Conservation (phyloP, 2,888 invertebrate species). For the Pachymerium ferrugineum region DNA sequence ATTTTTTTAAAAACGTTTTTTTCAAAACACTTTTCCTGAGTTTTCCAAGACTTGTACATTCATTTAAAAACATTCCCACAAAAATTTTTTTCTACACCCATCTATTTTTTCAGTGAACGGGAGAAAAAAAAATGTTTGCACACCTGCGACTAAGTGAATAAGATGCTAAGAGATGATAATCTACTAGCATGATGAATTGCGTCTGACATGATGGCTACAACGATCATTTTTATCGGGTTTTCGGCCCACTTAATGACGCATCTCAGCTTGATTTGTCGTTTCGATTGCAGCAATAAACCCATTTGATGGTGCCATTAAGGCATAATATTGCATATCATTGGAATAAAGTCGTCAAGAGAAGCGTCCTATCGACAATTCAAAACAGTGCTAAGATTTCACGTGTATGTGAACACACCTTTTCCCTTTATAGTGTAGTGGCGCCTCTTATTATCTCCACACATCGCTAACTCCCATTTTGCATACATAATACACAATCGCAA, state of each 20-base stretch:
- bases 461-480: slow-evolving; percentile 27
- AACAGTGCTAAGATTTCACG: slow-evolving; percentile 25
- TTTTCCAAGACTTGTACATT: no score
- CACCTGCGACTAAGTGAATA: slow-evolving; percentile 22
- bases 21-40: no score
- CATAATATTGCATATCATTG: slow-evolving; percentile 27
- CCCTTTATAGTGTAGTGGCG: slow-evolving; percentile 5
- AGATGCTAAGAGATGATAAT: slow-evolving; percentile 11
- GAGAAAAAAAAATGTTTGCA: no score
- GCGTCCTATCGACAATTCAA: slow-evolving; percentile 27
- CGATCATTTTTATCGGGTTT: slow-evolving; percentile 27
- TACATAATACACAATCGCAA: slow-evolving; percentile 22
- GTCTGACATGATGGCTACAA: slow-evolving; percentile 24
- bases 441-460: slow-evolving; percentile 24
- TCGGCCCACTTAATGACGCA: slow-evolving; percentile 27
- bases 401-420: slow-evolving; percentile 22
- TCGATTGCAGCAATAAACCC: slow-evolving; percentile 24
- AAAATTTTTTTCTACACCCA: no score
- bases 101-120: no score
- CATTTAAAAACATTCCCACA: no score
- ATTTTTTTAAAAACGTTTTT: no score
- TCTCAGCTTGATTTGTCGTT: slow-evolving; percentile 27
- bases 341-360: slow-evolving; percentile 24
- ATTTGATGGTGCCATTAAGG: slow-evolving; percentile 15
- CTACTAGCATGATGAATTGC: slow-evolving; percentile 14